Base-by-base conservation (phyloP, 1,140 invertebrate genomes). In the Caerostris extrusa region DNA sequence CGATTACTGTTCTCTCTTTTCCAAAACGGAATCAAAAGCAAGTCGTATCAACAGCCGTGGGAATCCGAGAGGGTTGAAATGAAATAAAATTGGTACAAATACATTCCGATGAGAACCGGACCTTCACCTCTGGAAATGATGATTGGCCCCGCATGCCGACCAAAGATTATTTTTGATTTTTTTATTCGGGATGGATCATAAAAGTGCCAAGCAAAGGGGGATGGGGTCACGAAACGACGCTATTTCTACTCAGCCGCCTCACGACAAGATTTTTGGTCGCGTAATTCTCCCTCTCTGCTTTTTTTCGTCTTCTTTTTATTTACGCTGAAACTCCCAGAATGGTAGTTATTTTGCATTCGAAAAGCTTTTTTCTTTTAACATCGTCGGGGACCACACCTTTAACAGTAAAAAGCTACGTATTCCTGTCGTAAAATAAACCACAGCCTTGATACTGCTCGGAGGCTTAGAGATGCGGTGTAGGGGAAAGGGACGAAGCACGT, bases 311-410 rank as follows among this genome's bases (percentile, higher is more conserved):
- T 90, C 88, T 71, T 83, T 85, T 69, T 85, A 69, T 85, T 83
- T 85, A 64, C 81, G 34, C 77, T n/a, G 57, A 91, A 91, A 58
- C 77, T 81, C 53, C 67, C 71, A 90, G 71, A 91, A 91, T 91
- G 81, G 90, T 81, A 91, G 90, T 91, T 91, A 91, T 91, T 91
- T 91, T 91, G 90, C 90, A 91, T 91, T 83, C 90, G 90, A 83
- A 91, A 91, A 12, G 60, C 19, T 10, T 64, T 64, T 77, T 77
- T 34, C 50, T 50, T 77, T 77, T 64, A 5, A 56, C 57, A 34
- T 19, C 58, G 77, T 19, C 90, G 82, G 71, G 34, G 58, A 83
- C 90, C 90, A 91, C 58, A 91, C 90, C 90, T 91, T 83, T 57
- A 82, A 83, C 60, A 83, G 71, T 90, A 60, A 81, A 60, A 81